These are phyloP conservation scores for Sitta europaea DNA, from an alignment of 2,113 vertebrate species.

Conservation along the genomic window DNA sequence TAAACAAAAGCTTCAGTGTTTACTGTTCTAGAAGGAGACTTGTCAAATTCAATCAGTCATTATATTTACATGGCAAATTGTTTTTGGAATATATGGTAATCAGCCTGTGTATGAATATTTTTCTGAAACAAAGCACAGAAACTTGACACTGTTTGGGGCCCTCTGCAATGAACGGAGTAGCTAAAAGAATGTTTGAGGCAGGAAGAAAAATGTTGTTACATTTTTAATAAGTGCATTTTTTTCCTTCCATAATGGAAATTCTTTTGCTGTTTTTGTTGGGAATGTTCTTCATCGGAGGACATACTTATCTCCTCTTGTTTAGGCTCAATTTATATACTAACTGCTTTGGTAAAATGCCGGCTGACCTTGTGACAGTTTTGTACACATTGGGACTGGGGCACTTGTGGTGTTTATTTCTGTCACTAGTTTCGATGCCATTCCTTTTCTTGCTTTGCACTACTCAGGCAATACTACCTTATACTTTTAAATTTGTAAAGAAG, in stretches of 20 bases:
- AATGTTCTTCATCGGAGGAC: not conserved
- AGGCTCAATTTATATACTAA: not conserved
- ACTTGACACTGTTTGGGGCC: not conserved
- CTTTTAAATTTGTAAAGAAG: not conserved
- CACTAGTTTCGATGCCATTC: not conserved
- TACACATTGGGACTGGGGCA: not conserved
- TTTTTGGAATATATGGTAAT: not conserved
- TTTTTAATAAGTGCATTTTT: not conserved
- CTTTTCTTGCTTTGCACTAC: not conserved
- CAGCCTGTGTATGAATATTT: not conserved
- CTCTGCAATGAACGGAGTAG: not conserved
- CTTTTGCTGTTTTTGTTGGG: not conserved
- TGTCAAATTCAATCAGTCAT: slow-evolving; percentile 28
- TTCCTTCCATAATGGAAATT: not conserved
- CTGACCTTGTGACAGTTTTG: not conserved
- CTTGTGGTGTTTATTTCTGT: not conserved
- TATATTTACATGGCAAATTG: not conserved
- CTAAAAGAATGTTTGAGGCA: not conserved
- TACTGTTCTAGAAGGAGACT: slow-evolving; percentile 4
- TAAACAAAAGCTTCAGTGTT: slow-evolving; percentile 30
- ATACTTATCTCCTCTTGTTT: not conserved
- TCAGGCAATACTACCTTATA: not conserved
- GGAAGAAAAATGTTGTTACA: not conserved
- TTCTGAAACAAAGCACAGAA: not conserved
- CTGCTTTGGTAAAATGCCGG: not conserved